phyloP scores from a whole-genome alignment of 1,140 invertebrate genomes.

The Drosophila setifemur region DNA sequence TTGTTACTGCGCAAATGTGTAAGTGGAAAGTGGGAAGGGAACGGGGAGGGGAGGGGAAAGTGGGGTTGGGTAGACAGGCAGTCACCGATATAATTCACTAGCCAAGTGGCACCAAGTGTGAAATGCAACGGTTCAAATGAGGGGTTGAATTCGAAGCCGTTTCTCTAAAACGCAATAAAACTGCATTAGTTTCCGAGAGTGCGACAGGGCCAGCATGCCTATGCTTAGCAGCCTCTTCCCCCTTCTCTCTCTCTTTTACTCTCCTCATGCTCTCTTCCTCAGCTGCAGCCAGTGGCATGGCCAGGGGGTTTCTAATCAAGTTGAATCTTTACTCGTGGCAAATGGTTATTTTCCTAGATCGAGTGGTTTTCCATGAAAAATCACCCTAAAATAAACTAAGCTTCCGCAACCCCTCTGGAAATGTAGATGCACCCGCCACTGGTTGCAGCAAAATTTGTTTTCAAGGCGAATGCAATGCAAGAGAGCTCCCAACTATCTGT shows the following conservation, averaged over 20 bases:
- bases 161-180: conserved; percentile 74
- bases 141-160: conserved; percentile 55
- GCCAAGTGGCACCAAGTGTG: conserved; percentile 20
- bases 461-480: conserved; percentile 61
- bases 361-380: not conserved
- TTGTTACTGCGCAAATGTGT: conserved; percentile 70
- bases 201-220: conserved; percentile 33
- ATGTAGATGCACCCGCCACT: not conserved
- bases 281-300: not conserved
- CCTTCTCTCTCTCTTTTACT: not conserved
- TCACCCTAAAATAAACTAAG: not conserved
- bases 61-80: too few relatives aligned
- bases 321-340: too few relatives aligned
- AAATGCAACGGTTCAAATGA: conserved; percentile 42
- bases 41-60: conserved; percentile 8
- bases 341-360: too few relatives aligned
- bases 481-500: conserved; percentile 24
- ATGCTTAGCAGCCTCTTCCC: conserved; percentile 4
- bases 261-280: too few relatives aligned
- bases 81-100: conserved; percentile 31
- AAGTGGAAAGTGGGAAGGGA: conserved; percentile 2
- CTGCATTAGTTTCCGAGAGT: conserved; percentile 57
- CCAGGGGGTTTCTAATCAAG: too few relatives aligned
- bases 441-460: conserved; percentile 51
- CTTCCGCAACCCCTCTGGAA: not conserved